These are phyloP conservation scores for Oenanthe melanoleuca DNA, from an alignment of 2,113 vertebrate genomes.

Conservation along the genomic window DNA sequence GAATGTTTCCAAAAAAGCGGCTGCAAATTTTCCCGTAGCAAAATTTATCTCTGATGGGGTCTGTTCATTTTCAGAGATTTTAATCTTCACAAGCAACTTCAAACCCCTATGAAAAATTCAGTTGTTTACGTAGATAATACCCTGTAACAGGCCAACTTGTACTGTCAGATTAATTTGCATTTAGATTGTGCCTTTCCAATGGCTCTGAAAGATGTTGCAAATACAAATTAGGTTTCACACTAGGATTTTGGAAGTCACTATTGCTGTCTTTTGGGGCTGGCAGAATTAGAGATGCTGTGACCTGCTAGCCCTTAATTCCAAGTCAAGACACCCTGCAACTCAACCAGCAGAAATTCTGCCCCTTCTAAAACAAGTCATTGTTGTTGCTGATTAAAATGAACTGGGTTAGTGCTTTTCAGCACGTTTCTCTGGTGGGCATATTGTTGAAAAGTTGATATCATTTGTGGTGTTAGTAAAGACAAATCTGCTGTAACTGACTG, in stretches of 20 bases:
- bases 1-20: constrained; percentile 56
- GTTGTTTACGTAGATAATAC: background rate
- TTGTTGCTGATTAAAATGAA: background rate
- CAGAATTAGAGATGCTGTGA: background rate
- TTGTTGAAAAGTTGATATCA: background rate
- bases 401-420: background rate
- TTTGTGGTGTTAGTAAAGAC: background rate
- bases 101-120: background rate
- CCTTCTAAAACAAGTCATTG: background rate
- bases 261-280: background rate
- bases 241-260: background rate
- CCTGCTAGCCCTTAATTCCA: background rate
- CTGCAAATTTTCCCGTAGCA: constrained; percentile 19
- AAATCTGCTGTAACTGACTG: background rate
- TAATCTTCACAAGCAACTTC: constrained; percentile 7
- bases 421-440: background rate
- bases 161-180: background rate
- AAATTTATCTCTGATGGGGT: constrained; percentile 21
- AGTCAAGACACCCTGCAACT: background rate
- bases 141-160: background rate
- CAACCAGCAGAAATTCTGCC: background rate
- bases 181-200: constrained; percentile 10
- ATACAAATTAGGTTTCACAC: background rate
- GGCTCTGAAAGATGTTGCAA: background rate
- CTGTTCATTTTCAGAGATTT: constrained; percentile 33